Percentiles rank a stretch among this genome's conserved stretches.
Conservation (phyloP, 2,888 invertebrate species). For the Drosophila anceps region DNA sequence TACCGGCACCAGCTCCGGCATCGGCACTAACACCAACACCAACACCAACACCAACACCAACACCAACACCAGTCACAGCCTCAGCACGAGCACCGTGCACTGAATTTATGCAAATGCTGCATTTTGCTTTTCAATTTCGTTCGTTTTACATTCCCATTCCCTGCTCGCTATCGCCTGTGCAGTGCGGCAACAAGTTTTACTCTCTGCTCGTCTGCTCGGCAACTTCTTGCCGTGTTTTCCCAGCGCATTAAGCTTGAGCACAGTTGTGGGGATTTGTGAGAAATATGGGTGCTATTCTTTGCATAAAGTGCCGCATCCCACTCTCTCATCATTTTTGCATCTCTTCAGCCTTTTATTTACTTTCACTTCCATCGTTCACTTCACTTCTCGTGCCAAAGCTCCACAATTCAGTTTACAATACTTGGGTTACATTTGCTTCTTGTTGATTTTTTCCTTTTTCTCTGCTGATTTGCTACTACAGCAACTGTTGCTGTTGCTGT, state of each 20-base stretch:
- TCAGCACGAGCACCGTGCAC: constrained; percentile 12
- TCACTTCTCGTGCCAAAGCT: constrained; percentile 63
- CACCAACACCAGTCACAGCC: not conserved
- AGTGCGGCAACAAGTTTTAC: constrained; percentile 61
- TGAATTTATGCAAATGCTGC: constrained; percentile 78
- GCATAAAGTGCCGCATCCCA: constrained; percentile 62
- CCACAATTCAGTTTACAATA: constrained; percentile 59
- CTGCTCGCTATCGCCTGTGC: constrained; percentile 16
- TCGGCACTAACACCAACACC: not conserved
- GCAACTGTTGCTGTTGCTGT: constrained; percentile 25
- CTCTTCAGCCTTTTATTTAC: constrained; percentile 60
- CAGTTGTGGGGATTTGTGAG: constrained; percentile 62
- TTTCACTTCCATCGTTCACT: constrained; percentile 69
- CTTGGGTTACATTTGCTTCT: constrained; percentile 41
- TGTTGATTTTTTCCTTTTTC: constrained; percentile 10
- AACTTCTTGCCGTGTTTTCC: constrained; percentile 72
- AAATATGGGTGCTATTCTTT: constrained; percentile 73
- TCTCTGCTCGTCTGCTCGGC: constrained; percentile 36
- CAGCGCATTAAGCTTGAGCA: constrained; percentile 62
- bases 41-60: too few relatives aligned
- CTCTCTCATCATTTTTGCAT: constrained; percentile 1
- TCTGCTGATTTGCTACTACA: constrained; percentile 11
- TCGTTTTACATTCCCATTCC: constrained; percentile 54
- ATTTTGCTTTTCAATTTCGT: constrained; percentile 78
- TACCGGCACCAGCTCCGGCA: not conserved